These are phyloP conservation scores for Standfussiana lucernea DNA, from an alignment of 2,888 invertebrate genomes.

Conservation along the genomic window DNA sequence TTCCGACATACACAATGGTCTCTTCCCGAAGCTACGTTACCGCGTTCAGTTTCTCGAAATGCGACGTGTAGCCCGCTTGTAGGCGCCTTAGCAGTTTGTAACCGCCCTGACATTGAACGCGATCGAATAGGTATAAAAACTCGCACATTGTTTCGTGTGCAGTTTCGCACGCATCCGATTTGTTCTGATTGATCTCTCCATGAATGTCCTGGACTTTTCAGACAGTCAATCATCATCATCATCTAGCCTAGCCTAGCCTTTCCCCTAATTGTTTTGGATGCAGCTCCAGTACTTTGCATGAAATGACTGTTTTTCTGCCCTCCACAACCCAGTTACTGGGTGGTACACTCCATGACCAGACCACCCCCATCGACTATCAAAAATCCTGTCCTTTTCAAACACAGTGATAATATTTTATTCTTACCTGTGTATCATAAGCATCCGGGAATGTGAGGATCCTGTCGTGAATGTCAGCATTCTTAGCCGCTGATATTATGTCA, in stretches of 20 bases:
- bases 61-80: not conserved
- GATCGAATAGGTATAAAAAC: too few species aligned
- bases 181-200: not conserved
- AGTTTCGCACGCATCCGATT: too few species aligned
- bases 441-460: conserved; percentile 97
- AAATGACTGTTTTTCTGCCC: not conserved
- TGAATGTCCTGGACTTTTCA: not conserved
- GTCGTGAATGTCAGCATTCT: conserved; percentile 98
- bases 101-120: too few species aligned
- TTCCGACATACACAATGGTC: not conserved
- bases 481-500: conserved; percentile 97
- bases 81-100: not conserved
- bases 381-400: not conserved
- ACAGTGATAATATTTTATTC: not conserved
- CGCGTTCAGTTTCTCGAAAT: not conserved
- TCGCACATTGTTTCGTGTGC: too few species aligned
- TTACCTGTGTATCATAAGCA: conserved; percentile 95
- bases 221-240: not conserved
- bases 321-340: not conserved
- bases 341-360: not conserved
- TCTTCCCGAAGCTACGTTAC: too few species aligned
- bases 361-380: not conserved
- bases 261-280: not conserved
- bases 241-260: not conserved
- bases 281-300: not conserved